phyloP scores from a whole-genome alignment of 1,140 invertebrate genomes.

The Diplogasteroides magnus region DNA sequence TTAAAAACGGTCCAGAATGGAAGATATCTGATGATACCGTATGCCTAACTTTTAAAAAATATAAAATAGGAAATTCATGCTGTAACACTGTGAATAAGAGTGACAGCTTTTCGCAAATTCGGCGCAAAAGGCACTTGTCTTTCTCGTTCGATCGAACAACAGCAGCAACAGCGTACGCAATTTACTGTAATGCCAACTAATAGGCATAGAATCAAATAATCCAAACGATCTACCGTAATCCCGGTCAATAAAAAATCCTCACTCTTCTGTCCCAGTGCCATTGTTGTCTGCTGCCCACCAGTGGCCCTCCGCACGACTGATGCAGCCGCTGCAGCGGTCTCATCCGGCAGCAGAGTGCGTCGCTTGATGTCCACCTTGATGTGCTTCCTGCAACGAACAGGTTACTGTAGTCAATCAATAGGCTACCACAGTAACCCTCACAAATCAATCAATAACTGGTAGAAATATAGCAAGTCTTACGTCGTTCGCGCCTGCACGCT shows the following conservation, averaged over 20 bases:
- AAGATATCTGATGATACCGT: background rate
- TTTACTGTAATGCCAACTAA: too few relatives aligned
- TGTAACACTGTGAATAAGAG: too few relatives aligned
- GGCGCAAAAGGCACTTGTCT: too few relatives aligned
- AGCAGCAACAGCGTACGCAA: background rate
- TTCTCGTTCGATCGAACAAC: too few relatives aligned
- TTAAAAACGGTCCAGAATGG: background rate
- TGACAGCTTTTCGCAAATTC: too few relatives aligned
- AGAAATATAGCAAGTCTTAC: conserved; percentile 28
- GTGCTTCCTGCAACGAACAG: conserved; percentile 27
- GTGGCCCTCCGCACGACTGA: background rate
- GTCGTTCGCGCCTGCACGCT: conserved; percentile 30
- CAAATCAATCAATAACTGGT: conserved; percentile 16
- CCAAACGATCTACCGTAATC: background rate
- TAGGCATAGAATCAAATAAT: too few relatives aligned
- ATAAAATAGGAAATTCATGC: too few relatives aligned
- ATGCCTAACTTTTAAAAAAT: too few relatives aligned
- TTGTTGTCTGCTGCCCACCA: background rate
- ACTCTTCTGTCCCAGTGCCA: background rate
- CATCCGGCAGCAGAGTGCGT: conserved; percentile 18
- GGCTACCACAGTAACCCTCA: background rate
- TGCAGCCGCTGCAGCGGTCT: background rate
- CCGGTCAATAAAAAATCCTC: background rate
- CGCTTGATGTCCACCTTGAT: conserved; percentile 39
- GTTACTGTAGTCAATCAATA: background rate